Evolutionary conservation across 1,140 invertebrate genomes (phyloP), one percentile per base, ranked within the genome.

Genomic region (Semibalanus balanoides): DNA sequence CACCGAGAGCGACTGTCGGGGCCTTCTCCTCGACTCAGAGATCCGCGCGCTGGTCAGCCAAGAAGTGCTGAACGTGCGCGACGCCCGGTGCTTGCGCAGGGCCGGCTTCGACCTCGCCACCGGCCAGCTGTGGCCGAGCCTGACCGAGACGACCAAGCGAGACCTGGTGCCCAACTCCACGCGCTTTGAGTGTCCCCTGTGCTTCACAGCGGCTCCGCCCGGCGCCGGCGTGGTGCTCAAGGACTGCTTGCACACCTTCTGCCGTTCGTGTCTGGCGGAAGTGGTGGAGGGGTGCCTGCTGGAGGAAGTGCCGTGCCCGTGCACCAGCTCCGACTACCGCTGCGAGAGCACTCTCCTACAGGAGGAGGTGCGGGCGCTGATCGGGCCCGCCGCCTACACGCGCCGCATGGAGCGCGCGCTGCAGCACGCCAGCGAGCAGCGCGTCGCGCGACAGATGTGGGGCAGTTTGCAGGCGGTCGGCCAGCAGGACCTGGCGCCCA

Each of bases 221-320:
- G 85, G 87, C 3, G 87, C 90, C 77, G 94, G 94, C 22, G 89
- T 93, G 17, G 88, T 93, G 19, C 85, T 97, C 27, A 85, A 93
- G 77, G 93, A 97, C 81, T 97, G 95, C 85, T 87, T 96, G 25
- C 95, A 97, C 83, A 86, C 88, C 77, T 96, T 96, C 83, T 97
- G 95, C 86, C 88, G 86, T 90, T 91, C 79, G 81, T 80, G 51
- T 64, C 51, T 64, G 51, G 22, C 22, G 14, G 22, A 25, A 7
- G 51, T 64, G 51, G 11, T 25, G 11, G 51, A 64, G 14, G 22
- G 22, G 7, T 22, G 51, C 22, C 7, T 22, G 14, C 11, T 25
- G 51, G 51, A 64, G 51, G 14, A 14, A 19, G 51, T 64, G 51
- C 51, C 51, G 14, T 64, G 51, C 51, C 51, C 51, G 51, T 64